phyloP scores from a whole-genome alignment of 2,888 invertebrate species.

The Lepidonotus clava region DNA sequence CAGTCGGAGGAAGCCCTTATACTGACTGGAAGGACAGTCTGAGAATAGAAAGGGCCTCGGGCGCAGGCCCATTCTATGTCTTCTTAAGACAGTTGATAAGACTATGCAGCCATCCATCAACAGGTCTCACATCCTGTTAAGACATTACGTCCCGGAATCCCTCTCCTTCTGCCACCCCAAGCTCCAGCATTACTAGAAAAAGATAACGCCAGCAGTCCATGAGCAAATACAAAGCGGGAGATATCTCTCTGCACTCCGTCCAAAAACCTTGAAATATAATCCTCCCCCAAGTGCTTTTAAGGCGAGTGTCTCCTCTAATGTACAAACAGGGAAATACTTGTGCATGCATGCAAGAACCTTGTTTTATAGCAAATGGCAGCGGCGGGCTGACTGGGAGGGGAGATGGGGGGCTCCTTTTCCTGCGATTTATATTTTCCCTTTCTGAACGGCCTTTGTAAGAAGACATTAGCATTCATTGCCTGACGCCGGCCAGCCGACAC shows the following conservation, averaged over 20 bases:
- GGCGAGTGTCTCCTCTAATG: constrained; percentile 11
- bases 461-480: constrained; percentile 24
- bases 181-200: background rate
- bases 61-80: constrained; percentile 45
- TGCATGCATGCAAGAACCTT: constrained; percentile 34
- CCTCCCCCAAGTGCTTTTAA: background rate
- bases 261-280: constrained; percentile 13
- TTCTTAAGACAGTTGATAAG: constrained; percentile 52
- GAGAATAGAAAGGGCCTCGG: constrained; percentile 42
- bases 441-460: background rate
- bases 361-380: constrained; percentile 19
- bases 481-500: background rate
- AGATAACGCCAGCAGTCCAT: background rate
- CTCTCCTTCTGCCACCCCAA: background rate
- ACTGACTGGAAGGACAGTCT: background rate
- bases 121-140: constrained; percentile 32
- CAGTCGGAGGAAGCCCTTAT: background rate
- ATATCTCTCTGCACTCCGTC: too few species aligned
- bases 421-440: constrained; percentile 38
- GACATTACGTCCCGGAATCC: background rate
- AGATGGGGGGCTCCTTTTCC: background rate
- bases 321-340: constrained; percentile 22
- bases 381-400: background rate
- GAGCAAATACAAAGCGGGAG: too few species aligned
- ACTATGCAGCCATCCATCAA: constrained; percentile 46